Conservation (phyloP, 2,113 vertebrate genomes). For the Ictalurus punctatus region DNA sequence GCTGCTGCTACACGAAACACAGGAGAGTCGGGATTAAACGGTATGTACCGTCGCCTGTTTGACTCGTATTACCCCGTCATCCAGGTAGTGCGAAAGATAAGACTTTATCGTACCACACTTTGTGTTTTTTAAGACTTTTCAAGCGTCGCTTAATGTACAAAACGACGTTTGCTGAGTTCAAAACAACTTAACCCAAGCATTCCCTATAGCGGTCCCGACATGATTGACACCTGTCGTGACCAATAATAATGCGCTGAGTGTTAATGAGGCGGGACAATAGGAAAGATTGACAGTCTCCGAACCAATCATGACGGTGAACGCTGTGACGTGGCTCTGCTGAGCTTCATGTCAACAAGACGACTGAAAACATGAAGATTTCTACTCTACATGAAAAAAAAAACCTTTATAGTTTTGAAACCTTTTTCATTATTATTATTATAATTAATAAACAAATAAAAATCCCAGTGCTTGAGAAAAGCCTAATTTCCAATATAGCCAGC, state of each 20-base stretch:
- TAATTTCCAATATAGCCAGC: background rate
- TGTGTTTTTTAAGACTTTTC: slow-evolving; percentile 14
- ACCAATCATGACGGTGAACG: slow-evolving; percentile 54
- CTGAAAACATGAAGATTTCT: slow-evolving; percentile 18
- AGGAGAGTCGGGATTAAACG: slow-evolving; percentile 74
- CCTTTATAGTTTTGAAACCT: background rate
- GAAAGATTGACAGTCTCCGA: slow-evolving; percentile 39
- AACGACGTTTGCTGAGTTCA: slow-evolving; percentile 30
- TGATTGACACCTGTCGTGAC: slow-evolving; percentile 60
- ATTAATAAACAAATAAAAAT: background rate
- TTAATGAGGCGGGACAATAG: background rate
- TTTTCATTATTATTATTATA: background rate
- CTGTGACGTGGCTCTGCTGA: background rate
- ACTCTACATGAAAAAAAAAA: background rate
- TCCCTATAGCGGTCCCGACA: background rate
- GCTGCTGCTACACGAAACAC: slow-evolving; percentile 65
- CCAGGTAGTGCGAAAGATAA: background rate
- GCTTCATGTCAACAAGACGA: slow-evolving; percentile 69
- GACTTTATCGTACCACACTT: accelerated
- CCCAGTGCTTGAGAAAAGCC: background rate
- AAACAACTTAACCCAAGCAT: background rate
- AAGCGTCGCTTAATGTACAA: background rate
- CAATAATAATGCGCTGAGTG: slow-evolving; percentile 55
- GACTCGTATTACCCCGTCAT: background rate
- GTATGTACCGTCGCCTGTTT: slow-evolving; percentile 49